Evolutionary conservation across 92 coral and sea anemone species (phyloP).

Genomic region (Paramuricea clavata): DNA sequence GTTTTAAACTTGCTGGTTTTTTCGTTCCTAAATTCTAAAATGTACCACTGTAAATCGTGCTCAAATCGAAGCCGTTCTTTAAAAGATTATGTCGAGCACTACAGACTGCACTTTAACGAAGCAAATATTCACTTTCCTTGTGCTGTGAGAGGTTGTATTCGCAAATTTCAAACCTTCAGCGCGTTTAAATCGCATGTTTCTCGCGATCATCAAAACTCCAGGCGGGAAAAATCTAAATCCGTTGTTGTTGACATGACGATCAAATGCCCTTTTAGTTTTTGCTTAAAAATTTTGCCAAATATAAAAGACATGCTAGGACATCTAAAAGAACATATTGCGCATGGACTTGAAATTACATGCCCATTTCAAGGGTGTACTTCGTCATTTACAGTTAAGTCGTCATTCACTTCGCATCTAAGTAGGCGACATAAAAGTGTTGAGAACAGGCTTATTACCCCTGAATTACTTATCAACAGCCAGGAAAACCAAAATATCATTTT

Average conservation of each 20-base stretch:
- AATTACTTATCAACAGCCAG: not conserved
- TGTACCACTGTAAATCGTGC: constrained; percentile 9
- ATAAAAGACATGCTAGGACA: constrained; percentile 17
- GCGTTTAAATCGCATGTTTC: constrained; percentile 33
- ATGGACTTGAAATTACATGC: constrained; percentile 14
- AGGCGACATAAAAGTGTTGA: constrained; percentile 3
- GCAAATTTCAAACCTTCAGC: constrained; percentile 8
- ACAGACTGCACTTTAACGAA: constrained; percentile 26
- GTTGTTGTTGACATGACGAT: not conserved
- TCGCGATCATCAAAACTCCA: not conserved
- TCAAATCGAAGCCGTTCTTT: not conserved
- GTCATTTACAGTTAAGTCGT: constrained; percentile 3
- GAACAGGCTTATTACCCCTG: not conserved
- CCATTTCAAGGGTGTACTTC: constrained; percentile 22
- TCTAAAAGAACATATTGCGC: constrained; percentile 19
- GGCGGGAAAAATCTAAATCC: not conserved
- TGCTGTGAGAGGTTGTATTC: constrained; percentile 10
- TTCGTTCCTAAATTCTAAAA: not conserved
- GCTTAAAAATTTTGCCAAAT: not conserved
- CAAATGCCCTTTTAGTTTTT: constrained; percentile 22
- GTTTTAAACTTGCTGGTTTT: constrained; percentile 1
- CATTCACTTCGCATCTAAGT: constrained; percentile 20
- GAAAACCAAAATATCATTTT: not conserved
- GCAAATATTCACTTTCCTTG: constrained; percentile 19
- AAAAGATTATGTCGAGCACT: constrained; percentile 13